Base-by-base conservation (phyloP, 2,113 vertebrate genomes). In the Cromileptes altivelis region DNA sequence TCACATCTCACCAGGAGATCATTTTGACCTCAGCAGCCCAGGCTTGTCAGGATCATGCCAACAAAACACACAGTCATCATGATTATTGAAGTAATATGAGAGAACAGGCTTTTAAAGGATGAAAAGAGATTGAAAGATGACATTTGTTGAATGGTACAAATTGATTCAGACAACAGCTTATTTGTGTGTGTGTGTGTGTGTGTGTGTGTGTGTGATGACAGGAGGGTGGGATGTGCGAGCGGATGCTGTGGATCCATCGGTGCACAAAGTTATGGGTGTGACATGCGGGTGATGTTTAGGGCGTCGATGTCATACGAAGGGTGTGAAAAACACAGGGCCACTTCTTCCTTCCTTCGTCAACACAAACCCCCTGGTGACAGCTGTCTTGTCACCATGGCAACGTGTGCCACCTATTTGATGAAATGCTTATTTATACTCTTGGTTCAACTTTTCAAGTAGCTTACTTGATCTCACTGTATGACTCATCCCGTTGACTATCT, bases 351-450 rank as follows among this genome's bases (percentile, higher is more conserved):
- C 30, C 19, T 68, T 57, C 64, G 0, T 85, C 88, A 88, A 57
- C 84, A 67, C 89, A 76, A 68, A 73, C 89, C 79, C 88, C 80
- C 30, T 64, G 81, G 75, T 86, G 92, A 92, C 93, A 92, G 86
- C 88, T 89, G 88, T 86, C 87, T 81, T 3, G 27, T 93, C 67
- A 5, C 88, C 86, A 88, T 81, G 82, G 89, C 86, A 92, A 93
- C 80, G 0, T 61, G 75, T 76, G 83, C 79, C 87, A 87, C 87
- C 71, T 79, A 49, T 84, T 86, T 73, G 56, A 85, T 78, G 40
- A 69, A 4, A 56, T 67, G 68, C 81, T 89, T 91, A 91, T 94
- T 93, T 93, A 88, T 88, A 87, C 85, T 85, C 90, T 78, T 67
- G 23, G 82, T 75, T 87, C 72, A 87, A 89, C 80, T 91, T 91